phyloP scores from a whole-genome alignment of 1,140 invertebrate genomes.

The Fragariocoptes setiger region DNA sequence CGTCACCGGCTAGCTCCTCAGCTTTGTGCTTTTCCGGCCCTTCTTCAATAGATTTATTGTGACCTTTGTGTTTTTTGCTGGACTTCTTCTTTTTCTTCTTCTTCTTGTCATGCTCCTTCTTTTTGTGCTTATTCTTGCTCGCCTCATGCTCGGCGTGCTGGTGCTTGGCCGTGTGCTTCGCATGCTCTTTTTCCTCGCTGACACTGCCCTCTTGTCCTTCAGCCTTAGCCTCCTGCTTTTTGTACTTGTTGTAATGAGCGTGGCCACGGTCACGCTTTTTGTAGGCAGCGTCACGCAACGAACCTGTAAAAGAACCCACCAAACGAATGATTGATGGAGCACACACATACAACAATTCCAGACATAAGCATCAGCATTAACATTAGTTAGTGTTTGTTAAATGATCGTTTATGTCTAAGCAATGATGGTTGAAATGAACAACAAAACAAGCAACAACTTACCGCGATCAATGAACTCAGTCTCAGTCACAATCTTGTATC shows the following conservation, averaged over 20 bases:
- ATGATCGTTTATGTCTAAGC: not conserved
- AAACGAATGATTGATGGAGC: too few relatives aligned
- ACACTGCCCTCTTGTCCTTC: not conserved
- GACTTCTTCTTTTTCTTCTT: not conserved
- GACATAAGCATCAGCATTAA: not conserved
- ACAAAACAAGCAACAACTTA: too few relatives aligned
- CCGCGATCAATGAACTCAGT: constrained; percentile 8
- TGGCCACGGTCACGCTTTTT: not conserved
- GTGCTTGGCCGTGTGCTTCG: not conserved
- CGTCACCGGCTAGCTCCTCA: not conserved
- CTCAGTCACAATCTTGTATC: constrained; percentile 12
- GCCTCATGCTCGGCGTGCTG: not conserved
- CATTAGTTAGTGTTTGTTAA: not conserved
- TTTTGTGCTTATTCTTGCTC: not conserved
- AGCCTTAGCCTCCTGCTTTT: not conserved
- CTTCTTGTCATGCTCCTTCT: not conserved
- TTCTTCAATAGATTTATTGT: not conserved
- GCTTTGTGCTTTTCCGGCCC: not conserved
- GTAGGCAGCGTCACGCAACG: not conserved
- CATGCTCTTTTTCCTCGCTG: not conserved
- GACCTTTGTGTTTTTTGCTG: not conserved
- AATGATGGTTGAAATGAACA: not conserved
- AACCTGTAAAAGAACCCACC: not conserved
- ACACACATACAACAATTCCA: too few relatives aligned
- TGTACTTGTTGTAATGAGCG: not conserved